These are phyloP conservation scores for Archegozetes longisetosus DNA, from an alignment of 1,140 invertebrate genomes.

Conservation along the genomic window DNA sequence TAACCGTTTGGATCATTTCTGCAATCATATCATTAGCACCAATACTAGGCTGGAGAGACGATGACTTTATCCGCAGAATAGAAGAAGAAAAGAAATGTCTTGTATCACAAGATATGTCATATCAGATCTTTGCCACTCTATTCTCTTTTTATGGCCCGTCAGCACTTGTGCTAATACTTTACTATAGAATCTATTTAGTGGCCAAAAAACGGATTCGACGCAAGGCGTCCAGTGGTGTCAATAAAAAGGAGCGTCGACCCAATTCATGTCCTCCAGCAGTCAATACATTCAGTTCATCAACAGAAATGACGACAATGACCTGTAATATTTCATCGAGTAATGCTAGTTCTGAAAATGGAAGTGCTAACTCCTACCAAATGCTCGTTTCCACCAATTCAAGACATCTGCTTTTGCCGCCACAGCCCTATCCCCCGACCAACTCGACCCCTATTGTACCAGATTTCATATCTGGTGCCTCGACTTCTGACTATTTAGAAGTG, in stretches of 20 bases:
- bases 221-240: neutral
- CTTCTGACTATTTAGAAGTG: neutral
- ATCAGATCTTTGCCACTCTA: conserved; percentile 54
- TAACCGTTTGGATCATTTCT: conserved; percentile 68
- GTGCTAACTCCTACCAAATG: neutral
- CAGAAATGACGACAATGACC: neutral
- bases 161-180: conserved; percentile 72
- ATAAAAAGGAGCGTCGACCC: neutral
- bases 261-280: neutral
- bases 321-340: neutral
- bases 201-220: neutral
- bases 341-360: neutral
- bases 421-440: neutral
- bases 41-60: conserved; percentile 43
- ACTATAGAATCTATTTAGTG: conserved; percentile 42
- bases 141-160: conserved; percentile 88
- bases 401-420: neutral
- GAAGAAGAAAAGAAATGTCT: conserved; percentile 53
- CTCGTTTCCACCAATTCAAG: neutral
- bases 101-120: conserved; percentile 70
- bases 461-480: neutral
- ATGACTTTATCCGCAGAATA: conserved; percentile 36
- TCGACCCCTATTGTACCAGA: neutral
- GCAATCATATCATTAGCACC: conserved; percentile 74
- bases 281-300: neutral